Conservation (phyloP, 92 coral and sea anemone species). For the Blastomussa wellsi region DNA sequence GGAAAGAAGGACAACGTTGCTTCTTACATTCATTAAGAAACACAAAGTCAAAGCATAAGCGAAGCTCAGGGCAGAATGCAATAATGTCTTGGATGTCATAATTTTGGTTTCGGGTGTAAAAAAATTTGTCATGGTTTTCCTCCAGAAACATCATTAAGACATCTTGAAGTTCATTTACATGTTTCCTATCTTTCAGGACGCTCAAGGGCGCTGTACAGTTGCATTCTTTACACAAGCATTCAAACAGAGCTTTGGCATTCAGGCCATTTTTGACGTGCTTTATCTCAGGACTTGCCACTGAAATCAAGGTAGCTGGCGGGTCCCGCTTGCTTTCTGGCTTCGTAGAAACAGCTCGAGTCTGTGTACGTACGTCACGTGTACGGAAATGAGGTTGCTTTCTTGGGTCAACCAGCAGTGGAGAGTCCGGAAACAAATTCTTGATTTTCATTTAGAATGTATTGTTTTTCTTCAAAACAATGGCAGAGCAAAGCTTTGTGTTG, state of each 20-base stretch:
- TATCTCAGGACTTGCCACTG: not conserved
- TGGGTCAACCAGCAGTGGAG: too few relatives aligned
- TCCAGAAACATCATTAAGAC: not conserved
- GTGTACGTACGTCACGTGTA: not conserved
- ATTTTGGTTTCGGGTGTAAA: not conserved
- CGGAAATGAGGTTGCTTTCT: not conserved
- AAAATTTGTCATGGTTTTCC: not conserved
- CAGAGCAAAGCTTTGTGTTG: too few relatives aligned
- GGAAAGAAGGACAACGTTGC: not conserved
- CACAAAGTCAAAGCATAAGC: conserved; percentile 16
- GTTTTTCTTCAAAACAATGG: too few relatives aligned
- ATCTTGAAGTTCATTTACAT: conserved; percentile 17
- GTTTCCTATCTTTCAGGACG: not conserved
- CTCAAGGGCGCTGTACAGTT: conserved; percentile 8
- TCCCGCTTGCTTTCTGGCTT: not conserved
- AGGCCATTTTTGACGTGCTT: not conserved
- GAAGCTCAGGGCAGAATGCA: conserved; percentile 35
- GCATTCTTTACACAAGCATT: conserved; percentile 26
- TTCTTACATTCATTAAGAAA: not conserved
- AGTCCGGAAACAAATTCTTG: too few relatives aligned
- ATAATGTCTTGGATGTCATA: not conserved
- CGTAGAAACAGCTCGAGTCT: not conserved
- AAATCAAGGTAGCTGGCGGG: not conserved
- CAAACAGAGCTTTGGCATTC: not conserved
- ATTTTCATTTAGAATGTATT: too few relatives aligned